phyloP scores from a whole-genome alignment of 2,797 vertebrate genomes.

The Phrynocephalus forsythii region DNA sequence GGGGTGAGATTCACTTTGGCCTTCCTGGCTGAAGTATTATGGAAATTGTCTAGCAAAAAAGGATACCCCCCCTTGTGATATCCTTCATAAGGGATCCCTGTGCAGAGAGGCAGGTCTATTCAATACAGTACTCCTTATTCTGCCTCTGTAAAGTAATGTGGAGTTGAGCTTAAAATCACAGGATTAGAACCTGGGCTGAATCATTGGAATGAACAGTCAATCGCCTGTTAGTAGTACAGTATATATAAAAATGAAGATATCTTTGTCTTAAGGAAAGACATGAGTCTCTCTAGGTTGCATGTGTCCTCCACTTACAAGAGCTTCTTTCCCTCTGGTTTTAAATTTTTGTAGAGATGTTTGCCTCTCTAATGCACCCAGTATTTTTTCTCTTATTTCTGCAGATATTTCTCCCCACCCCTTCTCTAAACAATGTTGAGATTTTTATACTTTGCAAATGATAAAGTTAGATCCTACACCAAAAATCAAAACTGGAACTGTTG shows the following conservation, averaged over 20 bases:
- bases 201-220: neutral
- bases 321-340: neutral
- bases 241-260: neutral
- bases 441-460: neutral
- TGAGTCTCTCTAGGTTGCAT: neutral
- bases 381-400: neutral
- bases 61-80: too few species aligned
- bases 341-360: neutral
- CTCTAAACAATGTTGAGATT: neutral
- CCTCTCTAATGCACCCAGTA: neutral
- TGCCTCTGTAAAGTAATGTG: too few species aligned
- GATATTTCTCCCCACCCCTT: too few species aligned
- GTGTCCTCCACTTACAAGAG: too few species aligned
- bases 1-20: too few species aligned
- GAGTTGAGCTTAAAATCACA: neutral
- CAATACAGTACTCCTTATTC: too few species aligned
- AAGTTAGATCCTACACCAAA: neutral
- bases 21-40: too few species aligned
- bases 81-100: neutral
- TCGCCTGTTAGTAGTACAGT: neutral
- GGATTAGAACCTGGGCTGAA: neutral
- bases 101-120: neutral
- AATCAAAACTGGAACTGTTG: neutral
- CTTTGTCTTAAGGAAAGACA: neutral
- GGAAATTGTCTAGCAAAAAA: too few species aligned